Conservation (phyloP, 30 jellyfish, hydroid and myxozoan species). For the Aurelia sp. region DNA sequence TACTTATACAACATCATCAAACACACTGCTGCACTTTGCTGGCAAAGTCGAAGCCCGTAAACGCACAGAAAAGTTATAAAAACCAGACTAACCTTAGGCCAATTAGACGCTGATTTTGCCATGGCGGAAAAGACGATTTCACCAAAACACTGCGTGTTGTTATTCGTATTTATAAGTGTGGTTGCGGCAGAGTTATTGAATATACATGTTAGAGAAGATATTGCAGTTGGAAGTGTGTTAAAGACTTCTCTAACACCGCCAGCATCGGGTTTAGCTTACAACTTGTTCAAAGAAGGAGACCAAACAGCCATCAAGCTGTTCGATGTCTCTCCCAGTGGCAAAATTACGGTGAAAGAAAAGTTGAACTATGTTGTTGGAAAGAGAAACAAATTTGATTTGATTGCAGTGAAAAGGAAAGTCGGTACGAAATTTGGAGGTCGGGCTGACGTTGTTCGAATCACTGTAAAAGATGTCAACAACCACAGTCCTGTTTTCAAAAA, state of each 20-base stretch:
- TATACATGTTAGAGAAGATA: conserved; percentile 50
- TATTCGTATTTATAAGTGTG: conserved; percentile 3
- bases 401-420: conserved; percentile 70
- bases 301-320: conserved; percentile 41
- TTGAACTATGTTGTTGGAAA: conserved; percentile 71
- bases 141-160: conserved; percentile 20
- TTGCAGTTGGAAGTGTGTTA: conserved; percentile 57
- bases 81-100: no score
- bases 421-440: conserved; percentile 77
- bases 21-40: no score
- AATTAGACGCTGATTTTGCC: neutral
- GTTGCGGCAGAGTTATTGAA: conserved; percentile 12
- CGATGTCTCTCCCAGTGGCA: conserved; percentile 53
- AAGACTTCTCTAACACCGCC: conserved; percentile 60
- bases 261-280: conserved; percentile 49
- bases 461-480: conserved; percentile 74
- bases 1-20: no score
- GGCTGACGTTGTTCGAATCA: conserved; percentile 62
- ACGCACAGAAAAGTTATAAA: no score
- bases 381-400: conserved; percentile 57
- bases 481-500: conserved; percentile 86
- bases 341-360: conserved; percentile 66
- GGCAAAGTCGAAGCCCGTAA: no score
- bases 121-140: conserved; percentile 54
- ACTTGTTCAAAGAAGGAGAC: conserved; percentile 55